phyloP scores from a whole-genome alignment of 2,888 invertebrate genomes.

The Ernsta delagoae region DNA sequence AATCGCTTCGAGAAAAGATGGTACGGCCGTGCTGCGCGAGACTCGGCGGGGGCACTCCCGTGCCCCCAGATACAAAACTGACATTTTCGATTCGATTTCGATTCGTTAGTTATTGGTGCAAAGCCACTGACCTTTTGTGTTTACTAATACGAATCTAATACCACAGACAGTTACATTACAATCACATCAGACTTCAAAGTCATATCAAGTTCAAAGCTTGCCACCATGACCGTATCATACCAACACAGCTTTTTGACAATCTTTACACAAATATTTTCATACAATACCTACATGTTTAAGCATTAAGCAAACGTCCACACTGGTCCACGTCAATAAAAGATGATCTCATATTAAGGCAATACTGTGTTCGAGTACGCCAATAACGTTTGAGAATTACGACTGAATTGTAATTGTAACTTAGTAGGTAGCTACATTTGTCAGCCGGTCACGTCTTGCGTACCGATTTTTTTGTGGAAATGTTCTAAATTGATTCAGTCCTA shows the following conservation, averaged over 20 bases:
- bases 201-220: conserved; percentile 10
- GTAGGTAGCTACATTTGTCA: not conserved
- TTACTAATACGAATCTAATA: too few species aligned
- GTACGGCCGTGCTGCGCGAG: too few species aligned
- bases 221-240: not conserved
- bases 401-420: not conserved
- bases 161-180: too few species aligned
- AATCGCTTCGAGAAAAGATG: too few species aligned
- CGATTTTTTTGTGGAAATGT: conserved; percentile 3
- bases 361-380: conserved; percentile 25
- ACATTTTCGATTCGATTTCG: too few species aligned
- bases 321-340: conserved; percentile 18
- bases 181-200: not conserved
- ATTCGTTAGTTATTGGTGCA: too few species aligned
- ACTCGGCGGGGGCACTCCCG: too few species aligned
- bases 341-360: conserved; percentile 30
- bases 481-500: not conserved
- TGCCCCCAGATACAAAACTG: too few species aligned
- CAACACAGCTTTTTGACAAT: not conserved
- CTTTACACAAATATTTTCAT: conserved; percentile 9
- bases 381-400: conserved; percentile 24
- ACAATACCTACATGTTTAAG: conserved; percentile 10
- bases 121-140: too few species aligned
- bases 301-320: conserved; percentile 14
- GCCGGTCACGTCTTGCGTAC: conserved; percentile 13